A percentile compares a stretch with the other conserved stretches of the same genome.
Conservation (phyloP, 2,888 invertebrate species). For the Pedicia rivosa region DNA sequence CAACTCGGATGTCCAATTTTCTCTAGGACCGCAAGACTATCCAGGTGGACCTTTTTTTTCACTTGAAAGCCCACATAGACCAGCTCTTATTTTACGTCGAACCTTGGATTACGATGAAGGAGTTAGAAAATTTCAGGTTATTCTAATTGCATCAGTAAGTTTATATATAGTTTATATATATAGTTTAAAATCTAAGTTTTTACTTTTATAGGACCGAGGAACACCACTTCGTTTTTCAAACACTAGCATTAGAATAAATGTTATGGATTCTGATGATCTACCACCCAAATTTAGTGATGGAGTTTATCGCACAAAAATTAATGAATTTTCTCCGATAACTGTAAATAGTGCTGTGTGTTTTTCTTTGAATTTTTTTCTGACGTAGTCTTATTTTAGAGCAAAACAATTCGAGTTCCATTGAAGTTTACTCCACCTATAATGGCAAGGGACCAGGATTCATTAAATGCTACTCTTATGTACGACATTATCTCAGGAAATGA, state of each 20-base stretch:
- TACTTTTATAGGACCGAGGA: conserved; percentile 73
- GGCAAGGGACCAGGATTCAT: conserved; percentile 69
- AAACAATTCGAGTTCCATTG: conserved; percentile 51
- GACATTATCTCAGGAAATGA: conserved; percentile 72
- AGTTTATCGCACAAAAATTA: conserved; percentile 60
- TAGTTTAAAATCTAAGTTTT: conserved; percentile 5
- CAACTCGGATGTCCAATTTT: conserved; percentile 72
- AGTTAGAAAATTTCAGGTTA: conserved; percentile 55
- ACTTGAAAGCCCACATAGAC: conserved; percentile 64
- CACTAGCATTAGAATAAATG: conserved; percentile 50
- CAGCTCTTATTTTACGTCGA: conserved; percentile 53
- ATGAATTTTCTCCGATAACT: conserved; percentile 67
- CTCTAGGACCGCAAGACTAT: conserved; percentile 43
- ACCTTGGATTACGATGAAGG: conserved; percentile 68
- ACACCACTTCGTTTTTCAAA: conserved; percentile 57
- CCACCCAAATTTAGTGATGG: conserved; percentile 69
- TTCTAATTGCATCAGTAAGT: conserved; percentile 60
- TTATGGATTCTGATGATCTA: conserved; percentile 66
- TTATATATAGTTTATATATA: conserved; percentile 14
- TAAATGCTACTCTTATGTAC: conserved; percentile 57
- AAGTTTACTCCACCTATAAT: conserved; percentile 53
- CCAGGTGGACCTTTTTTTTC: conserved; percentile 39
- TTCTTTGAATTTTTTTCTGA: conserved; percentile 2
- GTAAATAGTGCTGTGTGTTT: conserved; percentile 33
- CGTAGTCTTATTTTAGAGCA: too few species aligned